phyloP scores from a whole-genome alignment of 2,888 invertebrate species.

The Limenitis camilla region DNA sequence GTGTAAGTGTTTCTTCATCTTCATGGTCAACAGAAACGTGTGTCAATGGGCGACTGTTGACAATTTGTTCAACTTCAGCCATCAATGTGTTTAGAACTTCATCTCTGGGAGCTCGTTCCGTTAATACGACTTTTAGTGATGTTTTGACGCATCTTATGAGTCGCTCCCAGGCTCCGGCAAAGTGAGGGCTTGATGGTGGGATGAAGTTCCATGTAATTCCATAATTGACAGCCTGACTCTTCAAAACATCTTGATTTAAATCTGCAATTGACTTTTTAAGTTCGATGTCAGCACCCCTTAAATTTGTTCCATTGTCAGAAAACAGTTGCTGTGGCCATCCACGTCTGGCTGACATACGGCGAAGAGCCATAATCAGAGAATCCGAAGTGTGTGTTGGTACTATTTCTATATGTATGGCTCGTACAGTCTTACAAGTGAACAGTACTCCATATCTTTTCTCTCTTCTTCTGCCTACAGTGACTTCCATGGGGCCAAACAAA shows the following conservation, averaged over 20 bases:
- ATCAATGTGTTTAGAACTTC: not conserved
- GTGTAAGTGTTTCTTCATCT: not conserved
- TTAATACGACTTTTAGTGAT: not conserved
- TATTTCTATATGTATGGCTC: slow-evolving; percentile 13
- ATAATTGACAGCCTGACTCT: not conserved
- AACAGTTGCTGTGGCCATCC: slow-evolving; percentile 6
- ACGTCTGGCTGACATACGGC: slow-evolving; percentile 15
- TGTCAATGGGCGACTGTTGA: not conserved
- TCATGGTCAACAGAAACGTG: not conserved
- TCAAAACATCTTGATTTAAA: not conserved
- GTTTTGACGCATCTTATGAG: not conserved
- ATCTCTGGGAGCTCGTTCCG: not conserved
- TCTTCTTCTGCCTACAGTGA: slow-evolving; percentile 12
- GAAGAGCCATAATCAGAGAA: slow-evolving; percentile 22
- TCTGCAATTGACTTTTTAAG: not conserved
- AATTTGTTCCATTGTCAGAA: slow-evolving; percentile 2
- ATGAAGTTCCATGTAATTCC: slow-evolving; percentile 1
- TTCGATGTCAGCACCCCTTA: not conserved
- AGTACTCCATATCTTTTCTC: slow-evolving; percentile 13
- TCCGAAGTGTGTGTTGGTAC: slow-evolving; percentile 5
- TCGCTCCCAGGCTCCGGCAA: slow-evolving; percentile 4
- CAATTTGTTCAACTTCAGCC: not conserved
- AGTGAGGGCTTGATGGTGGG: not conserved
- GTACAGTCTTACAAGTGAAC: slow-evolving; percentile 10
- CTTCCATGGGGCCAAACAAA: slow-evolving; percentile 14